These are phyloP conservation scores for Watsonalla cultraria DNA, from an alignment of 2,888 invertebrate genomes.

Conservation along the genomic window DNA sequence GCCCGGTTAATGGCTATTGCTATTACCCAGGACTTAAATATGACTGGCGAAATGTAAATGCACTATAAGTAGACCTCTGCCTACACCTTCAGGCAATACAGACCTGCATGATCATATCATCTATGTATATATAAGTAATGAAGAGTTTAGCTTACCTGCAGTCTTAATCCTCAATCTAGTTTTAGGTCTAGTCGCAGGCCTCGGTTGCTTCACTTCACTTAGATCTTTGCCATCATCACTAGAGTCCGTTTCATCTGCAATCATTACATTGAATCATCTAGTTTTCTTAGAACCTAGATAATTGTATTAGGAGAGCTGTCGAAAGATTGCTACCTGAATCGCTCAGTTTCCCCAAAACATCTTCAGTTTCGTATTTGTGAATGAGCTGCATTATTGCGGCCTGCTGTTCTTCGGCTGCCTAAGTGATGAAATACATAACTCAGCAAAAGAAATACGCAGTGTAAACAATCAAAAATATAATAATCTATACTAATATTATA, in stretches of 20 bases:
- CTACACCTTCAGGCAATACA: too few relatives aligned
- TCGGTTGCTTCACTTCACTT: slow-evolving; percentile 48
- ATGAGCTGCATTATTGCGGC: slow-evolving; percentile 77
- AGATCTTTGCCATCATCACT: slow-evolving; percentile 55
- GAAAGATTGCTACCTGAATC: slow-evolving; percentile 55
- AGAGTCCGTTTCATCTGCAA: slow-evolving; percentile 53
- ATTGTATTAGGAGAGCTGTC: not conserved
- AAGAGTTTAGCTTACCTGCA: slow-evolving; percentile 52
- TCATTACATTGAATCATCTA: not conserved
- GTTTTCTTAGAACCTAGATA: not conserved
- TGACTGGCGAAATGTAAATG: too few relatives aligned
- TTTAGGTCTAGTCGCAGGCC: slow-evolving; percentile 60
- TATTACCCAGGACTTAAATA: too few relatives aligned
- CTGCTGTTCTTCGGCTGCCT: slow-evolving; percentile 86
- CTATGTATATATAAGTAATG: not conserved
- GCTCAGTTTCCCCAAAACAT: slow-evolving; percentile 70
- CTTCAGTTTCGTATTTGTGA: slow-evolving; percentile 76
- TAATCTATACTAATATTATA: too few relatives aligned
- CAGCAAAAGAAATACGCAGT: too few relatives aligned
- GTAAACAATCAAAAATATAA: too few relatives aligned
- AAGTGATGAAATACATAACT: not conserved
- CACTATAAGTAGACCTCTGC: too few relatives aligned
- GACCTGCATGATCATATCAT: too few relatives aligned
- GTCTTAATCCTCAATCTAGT: slow-evolving; percentile 79
- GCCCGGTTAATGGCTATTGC: too few relatives aligned